Percentiles rank a stretch among this genome's conserved stretches.
These are phyloP conservation scores for Platysteira castanea DNA, from an alignment of 2,113 vertebrate genomes.

Conservation along the genomic window DNA sequence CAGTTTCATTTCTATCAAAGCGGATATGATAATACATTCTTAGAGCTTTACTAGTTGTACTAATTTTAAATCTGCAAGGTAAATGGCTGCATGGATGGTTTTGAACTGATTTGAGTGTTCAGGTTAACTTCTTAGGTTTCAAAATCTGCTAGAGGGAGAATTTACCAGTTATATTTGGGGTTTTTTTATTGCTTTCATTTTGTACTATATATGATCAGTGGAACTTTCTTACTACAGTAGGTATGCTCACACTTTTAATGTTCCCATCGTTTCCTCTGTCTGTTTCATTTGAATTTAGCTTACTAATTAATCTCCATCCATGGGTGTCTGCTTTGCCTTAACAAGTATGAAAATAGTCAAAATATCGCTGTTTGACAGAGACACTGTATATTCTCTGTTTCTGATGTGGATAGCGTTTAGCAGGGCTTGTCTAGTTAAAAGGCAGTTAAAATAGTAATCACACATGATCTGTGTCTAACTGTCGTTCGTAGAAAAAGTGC, in stretches of 20 bases:
- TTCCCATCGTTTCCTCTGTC: not conserved
- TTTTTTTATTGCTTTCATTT: not conserved
- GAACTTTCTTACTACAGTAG: not conserved
- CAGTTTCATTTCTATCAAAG: not conserved
- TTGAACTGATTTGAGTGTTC: not conserved
- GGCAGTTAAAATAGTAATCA: slow-evolving; percentile 60
- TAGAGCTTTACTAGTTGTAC: not conserved
- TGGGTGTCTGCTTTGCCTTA: not conserved
- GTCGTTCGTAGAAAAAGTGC: slow-evolving; percentile 31
- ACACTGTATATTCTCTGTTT: slow-evolving; percentile 26
- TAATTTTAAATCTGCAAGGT: not conserved
- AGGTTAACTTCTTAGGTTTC: not conserved
- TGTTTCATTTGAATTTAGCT: not conserved
- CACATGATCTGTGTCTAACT: slow-evolving; percentile 40
- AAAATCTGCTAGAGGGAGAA: not conserved
- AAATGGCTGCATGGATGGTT: not conserved
- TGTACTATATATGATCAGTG: not conserved
- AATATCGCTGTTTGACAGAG: not conserved
- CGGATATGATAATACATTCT: not conserved
- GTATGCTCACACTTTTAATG: not conserved
- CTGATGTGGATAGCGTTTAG: slow-evolving; percentile 42
- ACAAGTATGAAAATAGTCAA: slow-evolving; percentile 14
- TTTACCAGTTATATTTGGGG: not conserved
- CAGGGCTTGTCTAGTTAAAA: slow-evolving; percentile 53
- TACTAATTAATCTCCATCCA: not conserved